Percentiles rank a stretch among this genome's conserved stretches.
phyloP scores from a whole-genome alignment of 2,113 vertebrate genomes.

The Pelvicachromis taeniatus region DNA sequence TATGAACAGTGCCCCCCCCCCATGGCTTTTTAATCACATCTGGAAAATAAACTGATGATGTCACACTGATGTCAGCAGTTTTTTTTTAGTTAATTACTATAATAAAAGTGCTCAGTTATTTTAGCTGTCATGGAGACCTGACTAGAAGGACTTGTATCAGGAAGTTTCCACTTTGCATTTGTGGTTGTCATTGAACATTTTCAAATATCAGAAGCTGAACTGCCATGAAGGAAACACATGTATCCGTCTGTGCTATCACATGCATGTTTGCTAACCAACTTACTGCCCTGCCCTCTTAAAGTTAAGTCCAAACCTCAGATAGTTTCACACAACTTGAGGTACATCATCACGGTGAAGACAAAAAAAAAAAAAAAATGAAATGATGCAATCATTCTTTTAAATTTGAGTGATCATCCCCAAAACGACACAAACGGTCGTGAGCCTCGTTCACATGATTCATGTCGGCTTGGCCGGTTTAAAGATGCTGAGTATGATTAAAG shows the following conservation, averaged over 20 bases:
- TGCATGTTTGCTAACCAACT: not conserved
- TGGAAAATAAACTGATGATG: not conserved
- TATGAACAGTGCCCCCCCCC: not conserved
- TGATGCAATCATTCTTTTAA: not conserved
- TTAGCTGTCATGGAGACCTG: not conserved
- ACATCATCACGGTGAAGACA: not conserved
- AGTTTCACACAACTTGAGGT: not conserved
- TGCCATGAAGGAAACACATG: not conserved
- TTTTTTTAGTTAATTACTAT: not conserved
- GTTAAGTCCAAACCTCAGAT: not conserved
- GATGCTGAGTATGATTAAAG: constrained; percentile 30
- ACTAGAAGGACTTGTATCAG: not conserved
- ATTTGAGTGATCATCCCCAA: not conserved
- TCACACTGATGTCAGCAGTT: not conserved
- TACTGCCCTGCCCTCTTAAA: not conserved
- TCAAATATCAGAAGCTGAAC: not conserved
- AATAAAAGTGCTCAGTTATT: not conserved
- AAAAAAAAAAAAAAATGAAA: not conserved
- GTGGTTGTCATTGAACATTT: not conserved
- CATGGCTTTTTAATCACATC: not conserved
- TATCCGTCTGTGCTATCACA: not conserved
- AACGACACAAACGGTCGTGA: not conserved
- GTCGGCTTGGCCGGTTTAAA: not conserved
- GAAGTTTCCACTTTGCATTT: not conserved
- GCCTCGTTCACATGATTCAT: not conserved